A percentile compares a stretch with the other conserved stretches of the same genome.
phyloP scores from a whole-genome alignment of 2,888 invertebrate genomes.

The Ethmia dodecea region DNA sequence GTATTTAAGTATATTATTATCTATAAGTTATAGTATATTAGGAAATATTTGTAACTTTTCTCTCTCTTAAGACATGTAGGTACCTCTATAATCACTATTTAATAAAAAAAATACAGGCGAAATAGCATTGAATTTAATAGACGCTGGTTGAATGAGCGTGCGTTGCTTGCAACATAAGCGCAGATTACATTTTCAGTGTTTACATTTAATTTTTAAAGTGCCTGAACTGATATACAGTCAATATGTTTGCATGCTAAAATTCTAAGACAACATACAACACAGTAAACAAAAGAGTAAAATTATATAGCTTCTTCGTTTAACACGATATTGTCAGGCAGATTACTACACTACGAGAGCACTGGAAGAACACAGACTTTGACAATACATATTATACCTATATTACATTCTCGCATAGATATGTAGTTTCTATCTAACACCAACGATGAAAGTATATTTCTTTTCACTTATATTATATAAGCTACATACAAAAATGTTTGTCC shows the following conservation, averaged over 20 bases:
- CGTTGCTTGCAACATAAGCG: neutral
- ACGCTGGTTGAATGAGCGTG: neutral
- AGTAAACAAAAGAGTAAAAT: too few relatives aligned
- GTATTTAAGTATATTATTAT: conserved; percentile 25
- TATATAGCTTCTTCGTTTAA: too few relatives aligned
- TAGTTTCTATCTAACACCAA: conserved; percentile 60
- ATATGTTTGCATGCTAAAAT: too few relatives aligned
- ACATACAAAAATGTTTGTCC: conserved; percentile 14
- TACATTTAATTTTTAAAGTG: too few relatives aligned
- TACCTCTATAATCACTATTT: too few relatives aligned
- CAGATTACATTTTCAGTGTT: too few relatives aligned
- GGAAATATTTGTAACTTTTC: conserved; percentile 39
- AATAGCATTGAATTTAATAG: neutral
- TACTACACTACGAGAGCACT: conserved; percentile 53
- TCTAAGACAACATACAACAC: too few relatives aligned
- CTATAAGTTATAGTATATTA: conserved; percentile 36
- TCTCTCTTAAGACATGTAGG: conserved; percentile 63
- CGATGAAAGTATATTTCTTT: conserved; percentile 40
- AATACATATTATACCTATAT: conserved; percentile 42
- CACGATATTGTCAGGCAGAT: conserved; percentile 61
- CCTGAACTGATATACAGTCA: too few relatives aligned
- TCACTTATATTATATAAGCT: conserved; percentile 28
- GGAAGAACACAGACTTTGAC: conserved; percentile 69
- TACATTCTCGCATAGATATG: conserved; percentile 57
- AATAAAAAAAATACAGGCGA: too few relatives aligned